Evolutionary conservation across 1,140 invertebrate species (phyloP), one percentile per base, ranked within the genome.

Genomic region (Caenorhabditis remanei): DNA sequence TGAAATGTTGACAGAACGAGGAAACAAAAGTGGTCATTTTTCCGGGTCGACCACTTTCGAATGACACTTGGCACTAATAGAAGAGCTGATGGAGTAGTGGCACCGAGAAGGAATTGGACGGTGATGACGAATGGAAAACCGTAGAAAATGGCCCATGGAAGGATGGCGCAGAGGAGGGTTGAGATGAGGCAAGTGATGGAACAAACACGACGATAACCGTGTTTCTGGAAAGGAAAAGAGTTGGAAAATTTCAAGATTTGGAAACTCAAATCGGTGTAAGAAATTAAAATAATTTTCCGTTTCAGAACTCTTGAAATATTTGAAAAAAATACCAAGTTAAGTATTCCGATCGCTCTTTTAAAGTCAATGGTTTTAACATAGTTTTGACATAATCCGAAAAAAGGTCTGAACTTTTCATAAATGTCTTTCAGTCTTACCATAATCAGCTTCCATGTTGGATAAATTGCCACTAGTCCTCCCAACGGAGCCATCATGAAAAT

Each of bases 41-140:
- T 79, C 46, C 71, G 71, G 13, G 71, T 79, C 40, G 71, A 79
- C 71, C 71, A 79, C 46, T 79, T 79, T 79, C 71, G 71, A 79
- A 79, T 79, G 71, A 79, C 71, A 79, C 71, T 79, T 79, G 71
- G 71, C 71, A 79, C 71, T 8, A 79, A n/a, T 2, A 79, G 71
- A 50, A 79, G 19, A 50, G 71, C 71, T 21, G 71, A 79, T 79
- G 71, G 71, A 79, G 71, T 46, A 24, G n/a, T 79, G 71, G 71
- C 71, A 50, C 71, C 71, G 71, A 79, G 71, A 13, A 79, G 46
- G n/a, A 79, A 79, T 50, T 79, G 71, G 19, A 13, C 8, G 4
- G n/a, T 24, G 5, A 24, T 13, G 11, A 79, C 71, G 46, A 21
- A 79, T 79, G 71, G 71, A n/a, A 79, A 50, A 1, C 71, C 71